Evolutionary conservation across 2,113 vertebrate species (phyloP).

Genomic region (Thomomys bottae): DNA sequence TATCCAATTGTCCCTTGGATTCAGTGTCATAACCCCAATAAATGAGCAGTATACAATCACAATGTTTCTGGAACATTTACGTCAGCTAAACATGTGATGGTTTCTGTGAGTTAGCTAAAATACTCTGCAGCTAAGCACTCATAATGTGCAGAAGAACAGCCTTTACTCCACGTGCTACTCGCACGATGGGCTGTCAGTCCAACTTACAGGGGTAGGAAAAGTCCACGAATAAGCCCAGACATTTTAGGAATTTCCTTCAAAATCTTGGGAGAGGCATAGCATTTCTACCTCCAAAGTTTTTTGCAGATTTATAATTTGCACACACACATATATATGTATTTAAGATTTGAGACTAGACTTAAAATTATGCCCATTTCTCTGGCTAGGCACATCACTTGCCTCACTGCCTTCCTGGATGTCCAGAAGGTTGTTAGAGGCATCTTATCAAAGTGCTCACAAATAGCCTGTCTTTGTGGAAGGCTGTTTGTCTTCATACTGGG

Average conservation of each 20-base stretch:
- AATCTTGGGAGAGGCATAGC: background rate
- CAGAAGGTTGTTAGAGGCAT: background rate
- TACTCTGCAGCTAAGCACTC: background rate
- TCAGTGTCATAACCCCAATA: background rate
- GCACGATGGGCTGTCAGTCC: background rate
- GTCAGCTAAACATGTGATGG: no score
- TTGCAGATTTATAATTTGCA: background rate
- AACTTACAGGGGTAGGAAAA: background rate
- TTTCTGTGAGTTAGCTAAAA: background rate
- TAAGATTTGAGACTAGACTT: background rate
- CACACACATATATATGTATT: background rate
- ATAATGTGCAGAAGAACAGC: background rate
- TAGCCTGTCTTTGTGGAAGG: background rate
- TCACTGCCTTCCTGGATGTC: background rate
- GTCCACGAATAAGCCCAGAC: background rate
- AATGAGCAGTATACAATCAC: background rate
- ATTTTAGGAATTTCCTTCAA: background rate
- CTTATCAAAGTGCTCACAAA: background rate
- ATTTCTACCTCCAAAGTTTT: background rate
- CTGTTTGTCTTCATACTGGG: background rate
- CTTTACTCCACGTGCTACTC: fast-evolving
- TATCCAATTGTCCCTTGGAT: background rate
- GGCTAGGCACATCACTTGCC: background rate
- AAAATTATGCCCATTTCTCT: background rate
- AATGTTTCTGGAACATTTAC: background rate